Evolutionary conservation across 1,140 invertebrate genomes (phyloP).

Genomic region (Stenopsyche tienmushanensis): DNA sequence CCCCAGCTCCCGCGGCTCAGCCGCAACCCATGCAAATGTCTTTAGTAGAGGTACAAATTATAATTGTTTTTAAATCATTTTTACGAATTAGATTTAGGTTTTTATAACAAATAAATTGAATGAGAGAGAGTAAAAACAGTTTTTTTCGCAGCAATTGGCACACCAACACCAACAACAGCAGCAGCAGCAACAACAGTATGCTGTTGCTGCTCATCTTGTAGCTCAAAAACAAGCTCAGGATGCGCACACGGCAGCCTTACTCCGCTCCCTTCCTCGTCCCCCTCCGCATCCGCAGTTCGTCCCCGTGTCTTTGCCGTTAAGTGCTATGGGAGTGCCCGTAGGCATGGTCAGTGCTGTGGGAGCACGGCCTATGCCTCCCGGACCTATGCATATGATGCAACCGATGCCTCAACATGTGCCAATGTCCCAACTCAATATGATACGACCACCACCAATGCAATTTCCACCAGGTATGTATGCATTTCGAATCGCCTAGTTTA

Average conservation of each 20-base stretch:
- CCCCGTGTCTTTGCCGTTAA: conserved; percentile 28
- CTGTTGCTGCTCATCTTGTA: conserved; percentile 51
- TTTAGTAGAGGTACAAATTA: conserved; percentile 42
- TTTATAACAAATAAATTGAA: neutral
- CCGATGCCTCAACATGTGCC: conserved; percentile 60
- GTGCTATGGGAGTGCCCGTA: conserved; percentile 28
- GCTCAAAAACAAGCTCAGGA: conserved; percentile 43
- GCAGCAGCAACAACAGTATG: conserved; percentile 48
- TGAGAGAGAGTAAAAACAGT: neutral
- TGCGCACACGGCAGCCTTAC: conserved; percentile 33
- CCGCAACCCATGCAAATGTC: conserved; percentile 59
- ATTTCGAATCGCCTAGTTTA: no score
- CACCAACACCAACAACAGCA: conserved; percentile 43
- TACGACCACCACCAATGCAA: conserved; percentile 69
- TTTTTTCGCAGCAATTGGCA: conserved; percentile 22
- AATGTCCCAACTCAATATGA: conserved; percentile 72
- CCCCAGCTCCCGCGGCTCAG: conserved; percentile 49
- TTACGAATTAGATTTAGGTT: neutral
- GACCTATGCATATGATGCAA: conserved; percentile 69
- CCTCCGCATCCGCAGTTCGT: conserved; percentile 35
- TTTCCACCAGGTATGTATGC: conserved; percentile 68
- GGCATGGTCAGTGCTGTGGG: conserved; percentile 25
- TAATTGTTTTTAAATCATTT: neutral
- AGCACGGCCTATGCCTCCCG: conserved; percentile 46
- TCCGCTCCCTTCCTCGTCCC: conserved; percentile 30